Evolutionary conservation across 2,113 vertebrate genomes (phyloP).

Genomic region (Sula dactylatra): DNA sequence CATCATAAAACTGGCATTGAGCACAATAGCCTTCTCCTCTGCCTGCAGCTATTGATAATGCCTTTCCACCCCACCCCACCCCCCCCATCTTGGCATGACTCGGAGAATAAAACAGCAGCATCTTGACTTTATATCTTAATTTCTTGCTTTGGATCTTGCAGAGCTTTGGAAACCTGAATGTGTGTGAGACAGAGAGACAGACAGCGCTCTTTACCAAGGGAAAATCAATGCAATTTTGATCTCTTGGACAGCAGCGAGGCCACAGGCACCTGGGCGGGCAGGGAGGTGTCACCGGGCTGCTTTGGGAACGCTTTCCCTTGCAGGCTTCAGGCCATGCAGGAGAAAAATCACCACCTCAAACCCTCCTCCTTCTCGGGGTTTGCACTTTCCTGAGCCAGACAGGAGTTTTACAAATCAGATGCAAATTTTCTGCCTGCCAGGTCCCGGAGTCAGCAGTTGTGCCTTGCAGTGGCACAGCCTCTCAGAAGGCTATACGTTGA

Average conservation of each 20-base stretch:
- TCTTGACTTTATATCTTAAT: neutral
- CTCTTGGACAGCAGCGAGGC: neutral
- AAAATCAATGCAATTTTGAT: neutral
- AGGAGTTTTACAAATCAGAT: neutral
- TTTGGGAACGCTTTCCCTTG: no score
- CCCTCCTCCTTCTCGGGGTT: accelerated
- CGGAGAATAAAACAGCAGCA: neutral
- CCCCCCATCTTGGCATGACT: no score
- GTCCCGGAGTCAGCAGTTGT: no score
- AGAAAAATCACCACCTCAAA: accelerated
- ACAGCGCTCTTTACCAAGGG: accelerated
- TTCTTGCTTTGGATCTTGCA: neutral
- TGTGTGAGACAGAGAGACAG: neutral
- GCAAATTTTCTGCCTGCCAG: neutral
- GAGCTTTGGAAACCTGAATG: neutral
- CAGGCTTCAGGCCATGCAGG: accelerated
- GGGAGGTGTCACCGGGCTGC: neutral
- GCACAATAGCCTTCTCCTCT: neutral
- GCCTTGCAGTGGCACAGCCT: no score
- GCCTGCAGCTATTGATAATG: neutral
- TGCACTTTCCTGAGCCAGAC: neutral
- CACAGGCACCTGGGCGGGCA: accelerated
- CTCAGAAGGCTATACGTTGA: neutral
- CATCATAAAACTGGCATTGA: neutral
- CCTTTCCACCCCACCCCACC: no score